Evolutionary conservation across 1,140 invertebrate genomes (phyloP).

Genomic region (Drosophila busckii): DNA sequence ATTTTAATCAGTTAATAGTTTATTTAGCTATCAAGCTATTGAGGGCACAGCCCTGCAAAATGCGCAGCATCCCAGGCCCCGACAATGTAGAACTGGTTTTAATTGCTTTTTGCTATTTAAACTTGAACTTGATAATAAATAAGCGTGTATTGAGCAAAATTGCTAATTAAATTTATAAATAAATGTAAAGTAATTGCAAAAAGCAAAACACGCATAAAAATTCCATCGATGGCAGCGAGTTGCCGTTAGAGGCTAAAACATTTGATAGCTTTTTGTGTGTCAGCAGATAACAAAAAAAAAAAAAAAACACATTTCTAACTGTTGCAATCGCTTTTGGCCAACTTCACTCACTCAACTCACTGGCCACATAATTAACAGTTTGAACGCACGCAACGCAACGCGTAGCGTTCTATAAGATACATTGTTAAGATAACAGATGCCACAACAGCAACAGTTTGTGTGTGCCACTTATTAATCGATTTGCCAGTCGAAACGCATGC

Average conservation of each 20-base stretch:
- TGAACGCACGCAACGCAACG: constrained; percentile 49
- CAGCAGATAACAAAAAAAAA: too few relatives aligned
- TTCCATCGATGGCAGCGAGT: constrained; percentile 32
- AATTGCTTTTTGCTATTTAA: not conserved
- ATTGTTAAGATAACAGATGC: constrained; percentile 4
- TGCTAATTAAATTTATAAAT: too few relatives aligned
- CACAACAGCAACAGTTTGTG: constrained; percentile 37
- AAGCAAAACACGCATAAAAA: constrained; percentile 31
- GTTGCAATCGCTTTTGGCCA: constrained; percentile 37
- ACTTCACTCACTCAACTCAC: too few relatives aligned
- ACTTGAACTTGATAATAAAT: not conserved
- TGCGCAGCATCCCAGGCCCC: not conserved
- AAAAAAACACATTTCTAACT: not conserved
- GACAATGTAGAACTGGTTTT: not conserved
- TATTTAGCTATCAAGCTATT: constrained; percentile 52
- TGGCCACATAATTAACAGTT: constrained; percentile 67
- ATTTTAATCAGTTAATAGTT: constrained; percentile 76
- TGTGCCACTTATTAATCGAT: constrained; percentile 67
- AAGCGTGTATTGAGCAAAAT: too few relatives aligned
- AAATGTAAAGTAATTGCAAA: too few relatives aligned
- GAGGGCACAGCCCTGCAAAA: not conserved
- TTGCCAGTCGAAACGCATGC: constrained; percentile 31
- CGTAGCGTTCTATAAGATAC: constrained; percentile 22
- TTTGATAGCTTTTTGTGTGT: constrained; percentile 39
- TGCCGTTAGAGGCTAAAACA: constrained; percentile 36